A percentile compares a stretch with the other conserved stretches of the same genome.
Conservation (phyloP, 2,888 invertebrate genomes). For the Morpho helenor region DNA sequence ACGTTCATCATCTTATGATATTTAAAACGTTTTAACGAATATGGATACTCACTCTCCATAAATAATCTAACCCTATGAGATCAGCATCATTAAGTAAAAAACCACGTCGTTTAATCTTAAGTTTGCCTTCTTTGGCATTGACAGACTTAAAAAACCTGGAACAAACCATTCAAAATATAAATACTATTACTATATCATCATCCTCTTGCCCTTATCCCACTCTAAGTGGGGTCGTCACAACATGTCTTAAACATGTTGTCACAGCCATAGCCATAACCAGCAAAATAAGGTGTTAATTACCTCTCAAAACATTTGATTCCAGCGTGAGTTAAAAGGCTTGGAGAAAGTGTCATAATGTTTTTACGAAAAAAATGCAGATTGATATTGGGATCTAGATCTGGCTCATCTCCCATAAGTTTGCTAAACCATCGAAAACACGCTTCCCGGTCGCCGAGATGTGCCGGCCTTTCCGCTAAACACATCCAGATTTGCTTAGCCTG, state of each 20-base stretch:
- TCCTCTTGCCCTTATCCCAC: no score
- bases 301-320: conserved; percentile 94
- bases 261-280: no score
- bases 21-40: background rate
- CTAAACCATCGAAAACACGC: conserved; percentile 99
- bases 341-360: conserved; percentile 95
- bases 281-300: conserved; percentile 36
- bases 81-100: conserved; percentile 95
- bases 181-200: no score
- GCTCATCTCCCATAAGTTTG: conserved; percentile 97
- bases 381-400: conserved; percentile 97
- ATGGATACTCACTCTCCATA: conserved; percentile 88
- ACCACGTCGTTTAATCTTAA: conserved; percentile 91
- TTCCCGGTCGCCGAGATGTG: conserved; percentile 94
- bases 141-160: conserved; percentile 94
- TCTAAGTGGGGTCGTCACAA: no score
- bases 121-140: conserved; percentile 95
- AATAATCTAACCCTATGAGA: conserved; percentile 96
- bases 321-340: conserved; percentile 93
- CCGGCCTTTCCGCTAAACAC: conserved; percentile 95
- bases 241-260: no score
- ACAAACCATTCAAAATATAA: background rate
- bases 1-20: background rate
- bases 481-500: conserved; percentile 97
- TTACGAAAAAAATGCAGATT: conserved; percentile 97